A percentile compares a stretch with the other conserved stretches of the same genome.
These are phyloP conservation scores for Heliornis fulica DNA, from an alignment of 2,113 vertebrate genomes.

Conservation along the genomic window DNA sequence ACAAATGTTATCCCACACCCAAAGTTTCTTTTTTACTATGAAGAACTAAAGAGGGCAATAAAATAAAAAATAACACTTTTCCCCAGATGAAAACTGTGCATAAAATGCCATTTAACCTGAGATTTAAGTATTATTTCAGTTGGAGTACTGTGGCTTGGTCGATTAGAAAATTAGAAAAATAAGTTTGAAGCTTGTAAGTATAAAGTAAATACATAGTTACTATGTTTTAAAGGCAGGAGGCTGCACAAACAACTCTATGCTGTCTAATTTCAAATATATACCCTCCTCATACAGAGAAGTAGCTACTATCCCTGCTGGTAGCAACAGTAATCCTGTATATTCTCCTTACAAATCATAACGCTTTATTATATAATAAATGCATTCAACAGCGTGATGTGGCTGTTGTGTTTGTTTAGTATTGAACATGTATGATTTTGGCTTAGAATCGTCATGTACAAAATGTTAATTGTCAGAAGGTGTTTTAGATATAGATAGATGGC, in stretches of 20 bases:
- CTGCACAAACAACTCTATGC: not conserved
- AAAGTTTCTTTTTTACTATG: not conserved
- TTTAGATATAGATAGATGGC: not conserved
- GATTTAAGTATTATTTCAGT: not conserved
- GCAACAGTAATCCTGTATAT: not conserved
- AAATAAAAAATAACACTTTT: not conserved
- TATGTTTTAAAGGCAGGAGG: not conserved
- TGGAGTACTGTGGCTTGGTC: not conserved
- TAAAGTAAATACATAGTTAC: not conserved
- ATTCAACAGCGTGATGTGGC: not conserved
- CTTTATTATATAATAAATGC: not conserved
- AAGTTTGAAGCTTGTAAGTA: not conserved
- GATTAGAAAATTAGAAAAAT: not conserved
- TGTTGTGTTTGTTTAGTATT: not conserved
- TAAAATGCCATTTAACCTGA: not conserved
- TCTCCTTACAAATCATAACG: not conserved
- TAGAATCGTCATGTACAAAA: not conserved
- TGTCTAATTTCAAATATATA: not conserved
- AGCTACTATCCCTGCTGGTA: not conserved
- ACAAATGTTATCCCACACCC: not conserved
- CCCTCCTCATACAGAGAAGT: not conserved
- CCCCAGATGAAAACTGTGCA: not conserved
- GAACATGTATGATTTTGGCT: not conserved
- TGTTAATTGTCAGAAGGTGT: not conserved
- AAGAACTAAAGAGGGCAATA: not conserved